Evolutionary conservation across 53 echinoderm and acorn worm genomes (phyloP).

Genomic region (Arbacia lixula): DNA sequence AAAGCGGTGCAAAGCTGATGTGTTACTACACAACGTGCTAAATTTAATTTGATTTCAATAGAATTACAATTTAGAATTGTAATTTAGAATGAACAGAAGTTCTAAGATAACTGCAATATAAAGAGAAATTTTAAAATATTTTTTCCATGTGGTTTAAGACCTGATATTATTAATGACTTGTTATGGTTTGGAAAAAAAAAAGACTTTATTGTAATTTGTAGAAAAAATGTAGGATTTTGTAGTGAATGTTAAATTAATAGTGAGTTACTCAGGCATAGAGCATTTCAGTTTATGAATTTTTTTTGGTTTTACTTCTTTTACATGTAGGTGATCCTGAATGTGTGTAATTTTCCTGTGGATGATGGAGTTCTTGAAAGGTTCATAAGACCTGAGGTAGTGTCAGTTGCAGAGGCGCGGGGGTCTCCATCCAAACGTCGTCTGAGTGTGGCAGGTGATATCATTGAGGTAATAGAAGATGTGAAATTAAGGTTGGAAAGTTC

Average conservation of each 20-base stretch:
- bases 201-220: not conserved
- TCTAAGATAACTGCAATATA: too few relatives aligned
- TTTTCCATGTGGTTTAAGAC: too few relatives aligned
- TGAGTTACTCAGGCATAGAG: not conserved
- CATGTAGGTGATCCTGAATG: constrained; percentile 10
- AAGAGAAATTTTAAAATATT: too few relatives aligned
- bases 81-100: too few relatives aligned
- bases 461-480: constrained; percentile 6
- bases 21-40: too few relatives aligned
- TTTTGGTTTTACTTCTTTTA: constrained; percentile 10
- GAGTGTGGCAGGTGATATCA: constrained; percentile 21
- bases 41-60: too few relatives aligned
- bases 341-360: constrained; percentile 5
- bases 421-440: not conserved
- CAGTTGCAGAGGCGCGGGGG: constrained; percentile 9
- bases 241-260: constrained; percentile 4
- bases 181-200: too few relatives aligned
- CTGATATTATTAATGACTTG: too few relatives aligned
- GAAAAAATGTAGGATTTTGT: not conserved
- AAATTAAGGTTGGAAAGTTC: too few relatives aligned
- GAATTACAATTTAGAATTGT: too few relatives aligned
- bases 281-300: constrained; percentile 9
- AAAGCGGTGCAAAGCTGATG: too few relatives aligned
- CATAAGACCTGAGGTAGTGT: constrained; percentile 3
- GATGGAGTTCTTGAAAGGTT: constrained; percentile 7